phyloP scores from a whole-genome alignment of 2,888 invertebrate genomes.

The Hemicrepidius hirtus region DNA sequence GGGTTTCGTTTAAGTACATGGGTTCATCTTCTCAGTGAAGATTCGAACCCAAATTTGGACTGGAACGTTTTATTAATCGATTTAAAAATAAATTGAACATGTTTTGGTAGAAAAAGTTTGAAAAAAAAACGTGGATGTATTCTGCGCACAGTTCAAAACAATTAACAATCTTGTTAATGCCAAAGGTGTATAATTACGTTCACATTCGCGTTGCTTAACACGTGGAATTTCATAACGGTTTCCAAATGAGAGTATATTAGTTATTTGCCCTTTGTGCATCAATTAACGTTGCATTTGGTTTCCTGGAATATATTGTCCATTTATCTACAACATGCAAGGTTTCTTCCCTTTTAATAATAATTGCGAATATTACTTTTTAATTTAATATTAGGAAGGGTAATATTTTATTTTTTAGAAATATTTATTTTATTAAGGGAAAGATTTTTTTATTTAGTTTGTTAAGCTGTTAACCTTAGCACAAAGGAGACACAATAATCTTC shows the following conservation, averaged over 20 bases:
- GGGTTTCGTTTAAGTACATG: no score
- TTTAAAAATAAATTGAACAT: no score
- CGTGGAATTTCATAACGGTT: slow-evolving; percentile 47
- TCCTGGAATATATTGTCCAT: not conserved
- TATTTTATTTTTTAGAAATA: no score
- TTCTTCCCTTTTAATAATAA: no score
- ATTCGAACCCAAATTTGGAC: no score
- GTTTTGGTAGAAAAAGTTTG: no score
- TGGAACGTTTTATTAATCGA: no score
- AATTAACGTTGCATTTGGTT: slow-evolving; percentile 6
- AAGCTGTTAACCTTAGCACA: slow-evolving; percentile 4
- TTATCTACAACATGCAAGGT: not conserved
- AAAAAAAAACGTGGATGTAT: no score
- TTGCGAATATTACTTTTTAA: not conserved
- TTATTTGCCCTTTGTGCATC: slow-evolving; percentile 22
- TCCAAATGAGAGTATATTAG: slow-evolving; percentile 35
- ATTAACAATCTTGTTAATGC: not conserved
- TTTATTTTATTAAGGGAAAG: not conserved
- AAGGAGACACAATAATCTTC: slow-evolving; percentile 34
- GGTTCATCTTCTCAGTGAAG: no score
- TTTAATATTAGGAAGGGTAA: not conserved
- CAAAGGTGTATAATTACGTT: slow-evolving; percentile 30
- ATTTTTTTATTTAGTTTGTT: slow-evolving; percentile 8
- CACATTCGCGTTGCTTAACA: slow-evolving; percentile 44
- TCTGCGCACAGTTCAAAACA: slow-evolving; percentile 1